phyloP scores from a whole-genome alignment of 2,888 invertebrate species.

The Nezara viridula region DNA sequence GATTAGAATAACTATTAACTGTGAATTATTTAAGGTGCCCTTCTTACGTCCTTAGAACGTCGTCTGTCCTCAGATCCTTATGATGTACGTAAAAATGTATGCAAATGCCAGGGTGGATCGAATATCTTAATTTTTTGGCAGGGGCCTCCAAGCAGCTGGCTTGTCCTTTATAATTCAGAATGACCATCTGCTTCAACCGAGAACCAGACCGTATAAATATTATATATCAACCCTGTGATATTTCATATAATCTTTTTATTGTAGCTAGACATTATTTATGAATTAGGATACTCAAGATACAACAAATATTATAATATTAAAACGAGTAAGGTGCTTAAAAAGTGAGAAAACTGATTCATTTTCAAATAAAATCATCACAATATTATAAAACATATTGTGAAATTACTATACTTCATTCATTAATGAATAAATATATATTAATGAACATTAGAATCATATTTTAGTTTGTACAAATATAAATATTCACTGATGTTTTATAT shows the following conservation, averaged over 20 bases:
- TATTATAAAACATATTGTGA: too few relatives aligned
- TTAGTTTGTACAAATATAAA: too few relatives aligned
- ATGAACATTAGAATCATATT: background rate
- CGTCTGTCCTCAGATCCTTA: background rate
- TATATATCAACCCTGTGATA: background rate
- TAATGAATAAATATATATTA: background rate
- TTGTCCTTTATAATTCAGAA: slow-evolving; percentile 44
- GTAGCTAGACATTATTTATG: background rate
- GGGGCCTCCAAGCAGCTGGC: background rate
- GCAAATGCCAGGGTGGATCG: slow-evolving; percentile 39
- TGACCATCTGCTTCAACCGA: slow-evolving; percentile 27
- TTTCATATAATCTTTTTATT: background rate
- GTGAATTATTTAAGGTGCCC: slow-evolving; percentile 10
- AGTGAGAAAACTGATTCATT: too few relatives aligned
- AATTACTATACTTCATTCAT: too few relatives aligned
- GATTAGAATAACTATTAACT: slow-evolving; percentile 26
- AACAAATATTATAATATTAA: background rate
- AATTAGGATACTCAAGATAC: too few relatives aligned
- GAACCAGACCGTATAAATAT: slow-evolving; percentile 17
- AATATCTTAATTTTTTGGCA: slow-evolving; percentile 44
- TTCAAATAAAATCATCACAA: too few relatives aligned
- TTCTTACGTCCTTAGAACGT: background rate
- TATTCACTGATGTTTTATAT: background rate
- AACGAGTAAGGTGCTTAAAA: too few relatives aligned
- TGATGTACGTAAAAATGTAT: slow-evolving; percentile 32